Percentiles rank a stretch among this genome's conserved stretches.
Conservation (phyloP, 2,113 vertebrate genomes). For the Hyperoodon ampullatus region DNA sequence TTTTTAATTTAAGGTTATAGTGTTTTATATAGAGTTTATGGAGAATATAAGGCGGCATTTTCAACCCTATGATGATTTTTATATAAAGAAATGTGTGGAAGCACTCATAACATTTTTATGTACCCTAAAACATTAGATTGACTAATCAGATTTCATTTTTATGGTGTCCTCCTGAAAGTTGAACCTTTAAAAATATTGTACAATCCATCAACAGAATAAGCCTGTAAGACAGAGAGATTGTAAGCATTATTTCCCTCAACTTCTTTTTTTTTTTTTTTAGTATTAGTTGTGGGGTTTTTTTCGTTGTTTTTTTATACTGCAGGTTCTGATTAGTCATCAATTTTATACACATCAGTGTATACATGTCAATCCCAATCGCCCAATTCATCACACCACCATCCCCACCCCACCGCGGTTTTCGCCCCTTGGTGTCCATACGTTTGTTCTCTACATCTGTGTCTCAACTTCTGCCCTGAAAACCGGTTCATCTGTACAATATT, state of each 20-base stretch:
- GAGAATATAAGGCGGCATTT: neutral
- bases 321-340: too few species aligned
- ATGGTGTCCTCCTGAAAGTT: neutral
- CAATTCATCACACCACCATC: too few species aligned
- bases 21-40: neutral
- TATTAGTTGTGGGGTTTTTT: too few species aligned
- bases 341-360: too few species aligned
- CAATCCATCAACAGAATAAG: neutral
- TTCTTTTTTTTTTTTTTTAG: neutral
- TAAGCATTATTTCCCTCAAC: neutral
- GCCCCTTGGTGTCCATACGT: too few species aligned
- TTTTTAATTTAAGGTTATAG: neutral
- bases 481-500: too few species aligned
- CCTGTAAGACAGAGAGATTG: neutral
- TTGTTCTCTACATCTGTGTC: too few species aligned
- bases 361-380: too few species aligned
- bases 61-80: constrained; percentile 19
- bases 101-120: neutral
- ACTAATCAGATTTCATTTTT: constrained; percentile 51
- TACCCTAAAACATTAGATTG: neutral
- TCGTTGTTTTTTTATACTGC: too few species aligned
- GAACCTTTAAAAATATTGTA: constrained; percentile 1
- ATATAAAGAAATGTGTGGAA: neutral
- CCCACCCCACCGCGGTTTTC: too few species aligned
- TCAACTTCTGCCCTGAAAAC: too few species aligned